Evolutionary conservation across 2,113 vertebrate species (phyloP).

Genomic region (Grantiella picta): DNA sequence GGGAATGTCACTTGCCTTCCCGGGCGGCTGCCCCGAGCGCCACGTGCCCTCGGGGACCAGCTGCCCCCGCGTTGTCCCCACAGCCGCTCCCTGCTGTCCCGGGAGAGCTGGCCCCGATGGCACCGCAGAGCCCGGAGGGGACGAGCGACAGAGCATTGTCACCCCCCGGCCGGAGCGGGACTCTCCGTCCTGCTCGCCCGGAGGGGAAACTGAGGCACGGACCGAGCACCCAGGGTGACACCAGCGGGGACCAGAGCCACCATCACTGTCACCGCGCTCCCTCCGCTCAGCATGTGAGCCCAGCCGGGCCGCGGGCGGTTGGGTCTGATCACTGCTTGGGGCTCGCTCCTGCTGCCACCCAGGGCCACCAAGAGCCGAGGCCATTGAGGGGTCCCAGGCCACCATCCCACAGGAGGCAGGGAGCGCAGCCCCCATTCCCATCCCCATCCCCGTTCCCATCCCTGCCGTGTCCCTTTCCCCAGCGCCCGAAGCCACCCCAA

Average conservation of each 20-base stretch:
- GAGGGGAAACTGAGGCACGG: not conserved
- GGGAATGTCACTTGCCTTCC: not conserved
- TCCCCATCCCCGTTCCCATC: not conserved
- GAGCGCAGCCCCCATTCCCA: accelerated
- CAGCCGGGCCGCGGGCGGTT: accelerated
- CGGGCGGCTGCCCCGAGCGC: not conserved
- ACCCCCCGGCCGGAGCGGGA: not conserved
- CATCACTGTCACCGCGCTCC: accelerated
- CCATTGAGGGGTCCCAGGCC: not conserved
- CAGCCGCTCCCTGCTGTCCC: accelerated
- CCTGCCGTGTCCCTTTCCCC: accelerated
- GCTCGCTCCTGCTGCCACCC: not conserved
- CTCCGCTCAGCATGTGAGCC: accelerated
- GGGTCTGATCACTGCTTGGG: not conserved
- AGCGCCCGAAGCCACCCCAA: not conserved
- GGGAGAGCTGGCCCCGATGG: accelerated
- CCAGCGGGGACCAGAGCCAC: not conserved
- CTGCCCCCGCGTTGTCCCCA: not conserved
- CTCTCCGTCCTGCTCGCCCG: not conserved
- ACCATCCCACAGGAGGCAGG: accelerated
- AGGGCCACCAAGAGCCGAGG: not conserved
- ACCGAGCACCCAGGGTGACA: accelerated
- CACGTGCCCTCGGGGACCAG: not conserved
- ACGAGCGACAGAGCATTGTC: accelerated
- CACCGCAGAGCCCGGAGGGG: not conserved